Evolutionary conservation across 2,888 invertebrate genomes (phyloP).

Genomic region (Drosophila meridiana): DNA sequence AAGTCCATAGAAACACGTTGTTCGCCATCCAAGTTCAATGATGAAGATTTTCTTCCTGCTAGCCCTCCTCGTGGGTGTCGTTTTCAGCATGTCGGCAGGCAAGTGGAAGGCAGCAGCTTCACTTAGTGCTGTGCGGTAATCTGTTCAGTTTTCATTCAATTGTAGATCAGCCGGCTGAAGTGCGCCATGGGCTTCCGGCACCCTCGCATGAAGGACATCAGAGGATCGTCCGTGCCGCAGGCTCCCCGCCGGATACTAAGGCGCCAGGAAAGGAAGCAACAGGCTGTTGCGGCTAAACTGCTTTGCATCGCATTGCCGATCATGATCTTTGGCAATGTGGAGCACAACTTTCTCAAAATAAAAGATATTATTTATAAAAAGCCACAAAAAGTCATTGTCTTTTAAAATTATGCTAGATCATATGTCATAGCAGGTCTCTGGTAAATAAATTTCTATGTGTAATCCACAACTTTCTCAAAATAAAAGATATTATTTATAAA

Average conservation of each 20-base stretch:
- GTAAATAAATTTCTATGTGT: background rate
- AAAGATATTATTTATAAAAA: conserved; percentile 60
- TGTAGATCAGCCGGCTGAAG: conserved; percentile 25
- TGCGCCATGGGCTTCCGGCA: rapidly evolving
- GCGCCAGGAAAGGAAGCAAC: conserved; percentile 25
- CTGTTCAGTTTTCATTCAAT: background rate
- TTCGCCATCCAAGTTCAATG: conserved; percentile 30
- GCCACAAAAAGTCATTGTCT: conserved; percentile 2
- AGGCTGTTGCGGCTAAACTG: conserved; percentile 57
- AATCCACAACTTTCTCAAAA: conserved; percentile 41
- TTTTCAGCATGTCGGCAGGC: conserved; percentile 54
- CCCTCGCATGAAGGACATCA: background rate
- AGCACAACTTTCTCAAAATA: conserved; percentile 48
- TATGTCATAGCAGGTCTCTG: background rate
- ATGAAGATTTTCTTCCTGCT: conserved; percentile 58
- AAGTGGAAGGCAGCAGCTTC: conserved; percentile 21
- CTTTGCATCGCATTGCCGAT: background rate
- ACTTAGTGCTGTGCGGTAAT: background rate
- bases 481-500: conserved; percentile 62
- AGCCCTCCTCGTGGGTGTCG: conserved; percentile 48
- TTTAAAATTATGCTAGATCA: background rate
- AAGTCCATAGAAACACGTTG: conserved; percentile 44
- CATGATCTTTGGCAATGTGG: conserved; percentile 1
- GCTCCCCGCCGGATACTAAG: rapidly evolving
- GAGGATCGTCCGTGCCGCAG: conserved; percentile 17